Evolutionary conservation across 2,113 vertebrate species (phyloP), one percentile per base, ranked within the genome.

Genomic region (Pseudorasbora parva): DNA sequence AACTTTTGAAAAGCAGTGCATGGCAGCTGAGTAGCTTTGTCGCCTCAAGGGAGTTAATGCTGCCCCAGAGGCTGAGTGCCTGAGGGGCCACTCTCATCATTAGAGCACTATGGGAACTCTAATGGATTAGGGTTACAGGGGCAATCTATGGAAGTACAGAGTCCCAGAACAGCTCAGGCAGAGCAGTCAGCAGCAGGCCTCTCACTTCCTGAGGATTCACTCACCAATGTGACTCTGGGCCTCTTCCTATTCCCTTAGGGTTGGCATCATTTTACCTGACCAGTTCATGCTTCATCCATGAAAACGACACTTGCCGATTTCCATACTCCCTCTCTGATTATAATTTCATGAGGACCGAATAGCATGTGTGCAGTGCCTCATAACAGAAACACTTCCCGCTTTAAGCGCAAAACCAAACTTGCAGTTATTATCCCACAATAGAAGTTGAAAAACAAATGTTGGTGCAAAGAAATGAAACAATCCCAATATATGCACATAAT

Each of bases 321-420:
- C 47, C 49, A 76, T 73, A 25, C 80, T 77, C 47, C 37, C 37
- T 59, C 30, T 66, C 4, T 5, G 73, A 83, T 86, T 85, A 8
- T 23, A 86, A 88, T 87, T 87, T 88, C 85, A 88, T 76, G 59
- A 86, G 54, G 64, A 43, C n/a, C 41, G 78, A n/a, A 37, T 77
- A 45, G 82, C 85, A 69, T 89, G 87, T 88, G 85, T 64, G 75
- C 25, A 41, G 11, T 68, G 1, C 54, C 49, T 60, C 57, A 21
- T 59, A 71, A 64, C 49, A 45, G 21, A 56, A 14, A 45, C 68
- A 77, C 23, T 15, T 41, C n/a, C 19, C 14, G 57, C 76, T 82
- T 85, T 27, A 84, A 85, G 88, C 81, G 62, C 47, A 59, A 82
- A 78, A 85, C 17, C 68, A 60, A 88, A 88, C 88, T 82, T 19